Conservation (phyloP, 2,888 invertebrate species). For the Philopedon plagiatum region DNA sequence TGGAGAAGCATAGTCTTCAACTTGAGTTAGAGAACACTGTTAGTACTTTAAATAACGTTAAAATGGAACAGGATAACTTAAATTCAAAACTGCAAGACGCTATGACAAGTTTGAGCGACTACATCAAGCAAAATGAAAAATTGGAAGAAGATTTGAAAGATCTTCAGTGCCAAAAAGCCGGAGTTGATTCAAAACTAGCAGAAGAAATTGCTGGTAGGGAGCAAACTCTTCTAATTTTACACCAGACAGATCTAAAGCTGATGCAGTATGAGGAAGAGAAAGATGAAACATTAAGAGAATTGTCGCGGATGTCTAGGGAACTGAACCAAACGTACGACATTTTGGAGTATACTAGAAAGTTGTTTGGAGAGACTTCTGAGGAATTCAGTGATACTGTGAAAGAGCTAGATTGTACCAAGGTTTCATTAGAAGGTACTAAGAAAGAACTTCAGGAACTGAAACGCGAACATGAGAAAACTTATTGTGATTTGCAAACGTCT, state of each 20-base stretch:
- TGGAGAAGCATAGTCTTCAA: background rate
- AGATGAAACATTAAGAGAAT: background rate
- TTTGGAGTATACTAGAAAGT: too few species aligned
- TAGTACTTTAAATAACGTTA: background rate
- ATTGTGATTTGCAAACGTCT: background rate
- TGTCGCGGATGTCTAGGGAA: background rate
- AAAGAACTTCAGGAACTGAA: background rate
- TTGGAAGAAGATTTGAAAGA: slow-evolving; percentile 1
- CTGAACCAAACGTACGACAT: too few species aligned
- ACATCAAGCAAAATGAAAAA: background rate
- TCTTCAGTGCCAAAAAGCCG: background rate
- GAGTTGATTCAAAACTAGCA: background rate
- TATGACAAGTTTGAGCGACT: background rate
- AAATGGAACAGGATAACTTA: background rate
- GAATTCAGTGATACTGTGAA: background rate
- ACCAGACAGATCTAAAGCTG: background rate
- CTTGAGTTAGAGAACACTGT: background rate
- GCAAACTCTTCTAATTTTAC: background rate
- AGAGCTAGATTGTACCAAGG: background rate
- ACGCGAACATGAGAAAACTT: background rate
- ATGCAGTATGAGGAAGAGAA: background rate
- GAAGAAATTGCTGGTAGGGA: background rate
- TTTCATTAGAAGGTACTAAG: background rate
- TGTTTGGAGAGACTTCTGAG: background rate
- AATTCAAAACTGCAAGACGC: background rate